Base-by-base conservation (phyloP, 2,888 invertebrate genomes). In the Oeneis ivallda region DNA sequence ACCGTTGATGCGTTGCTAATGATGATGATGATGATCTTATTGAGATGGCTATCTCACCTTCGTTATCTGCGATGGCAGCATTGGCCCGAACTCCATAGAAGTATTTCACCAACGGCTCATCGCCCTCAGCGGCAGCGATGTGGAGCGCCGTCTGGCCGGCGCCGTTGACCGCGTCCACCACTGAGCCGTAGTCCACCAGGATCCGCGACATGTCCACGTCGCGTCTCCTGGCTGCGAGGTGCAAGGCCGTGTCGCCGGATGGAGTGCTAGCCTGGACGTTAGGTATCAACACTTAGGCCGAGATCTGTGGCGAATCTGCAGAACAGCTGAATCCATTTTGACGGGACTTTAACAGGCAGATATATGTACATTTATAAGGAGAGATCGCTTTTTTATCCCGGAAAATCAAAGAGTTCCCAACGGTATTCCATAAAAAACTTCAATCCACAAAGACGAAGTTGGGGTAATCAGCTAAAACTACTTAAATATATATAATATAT, bases 141-240 rank as follows among this genome's bases (percentile, higher is more conserved):
- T 99, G 99, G 58, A 99, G 89, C 0, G 99, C 94, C 0, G 99
- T 98, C 86, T 98, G 97, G 0, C 99, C 99, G 67, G 98, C 96
- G 4, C 96, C 96, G 83, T 99, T 99, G 83, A 96, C 96, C 64
- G 96, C 95, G 81, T 99, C 99, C 66, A 99, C 96, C 71, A 94
- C 94, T 8, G 98, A 96, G 45, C 98, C 98, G 78, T 96, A 96
- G 85, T 99, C 98, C 41, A 98, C 96, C 76, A 99, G 93, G 74
- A 98, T 96, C 63, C 97, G 93, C 43, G 97, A 96, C 96, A 98
- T 96, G 80, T 99, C 98, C 73, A 98, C 95, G 87, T 99, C 98
- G 77, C 96, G 94, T 77, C 97, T 93, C 77, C 98, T 93, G n/a
- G 97, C 97, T 37, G 99, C 99, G 76, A 99, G 92, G 93, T 99